Evolutionary conservation across 2,797 vertebrate species (phyloP).

Genomic region (Dicrostonyx torquatus): DNA sequence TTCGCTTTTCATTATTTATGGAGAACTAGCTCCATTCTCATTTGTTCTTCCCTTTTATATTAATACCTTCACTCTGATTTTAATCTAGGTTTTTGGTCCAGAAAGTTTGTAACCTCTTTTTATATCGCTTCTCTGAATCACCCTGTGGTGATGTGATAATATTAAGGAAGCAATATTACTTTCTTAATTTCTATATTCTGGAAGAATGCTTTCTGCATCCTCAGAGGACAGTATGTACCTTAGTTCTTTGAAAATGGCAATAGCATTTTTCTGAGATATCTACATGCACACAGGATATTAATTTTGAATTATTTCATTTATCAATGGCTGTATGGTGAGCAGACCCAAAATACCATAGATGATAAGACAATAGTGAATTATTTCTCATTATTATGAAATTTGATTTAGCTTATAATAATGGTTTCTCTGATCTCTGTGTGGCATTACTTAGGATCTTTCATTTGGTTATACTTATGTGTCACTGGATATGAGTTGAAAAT

Average conservation of each 20-base stretch:
- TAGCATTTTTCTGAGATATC: constrained; percentile 23
- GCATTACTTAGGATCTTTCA: not conserved
- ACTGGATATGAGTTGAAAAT: not conserved
- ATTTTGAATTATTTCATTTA: constrained; percentile 20
- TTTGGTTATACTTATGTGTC: not conserved
- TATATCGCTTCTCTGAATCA: constrained; percentile 54
- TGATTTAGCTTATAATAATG: not conserved
- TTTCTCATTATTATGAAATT: constrained; percentile 4
- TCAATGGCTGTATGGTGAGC: not conserved
- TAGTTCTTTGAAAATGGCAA: constrained; percentile 50
- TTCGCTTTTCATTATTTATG: not conserved
- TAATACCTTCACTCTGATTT: constrained; percentile 40
- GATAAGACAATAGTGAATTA: constrained; percentile 17
- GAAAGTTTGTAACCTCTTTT: constrained; percentile 21
- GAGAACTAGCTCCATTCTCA: not conserved
- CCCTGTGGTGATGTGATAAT: constrained; percentile 39
- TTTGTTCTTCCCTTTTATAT: not conserved
- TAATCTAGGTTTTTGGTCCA: not conserved
- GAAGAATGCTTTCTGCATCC: constrained; percentile 43
- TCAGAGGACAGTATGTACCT: not conserved
- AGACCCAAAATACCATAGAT: not conserved
- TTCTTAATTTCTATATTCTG: constrained; percentile 60
- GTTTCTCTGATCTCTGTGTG: not conserved
- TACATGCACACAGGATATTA: constrained; percentile 71
- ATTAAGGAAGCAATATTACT: constrained; percentile 38